Base-by-base conservation (phyloP, 2,113 vertebrate species). In the Dolichotis patagonum region DNA sequence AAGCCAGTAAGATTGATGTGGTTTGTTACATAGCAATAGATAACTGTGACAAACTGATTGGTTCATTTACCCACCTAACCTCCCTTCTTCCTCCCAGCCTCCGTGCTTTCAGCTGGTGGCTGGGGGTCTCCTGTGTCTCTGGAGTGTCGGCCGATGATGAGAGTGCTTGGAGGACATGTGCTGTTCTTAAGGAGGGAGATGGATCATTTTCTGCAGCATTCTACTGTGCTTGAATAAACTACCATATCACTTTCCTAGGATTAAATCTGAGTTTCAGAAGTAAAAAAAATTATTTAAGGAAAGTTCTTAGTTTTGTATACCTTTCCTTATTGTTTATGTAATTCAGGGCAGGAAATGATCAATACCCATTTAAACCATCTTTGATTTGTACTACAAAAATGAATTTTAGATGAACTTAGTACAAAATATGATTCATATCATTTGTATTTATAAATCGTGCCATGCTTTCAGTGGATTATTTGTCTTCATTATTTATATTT, bases 371-470 rank as follows among this genome's bases (percentile, higher is more conserved):
- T 80, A 94, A 93, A 49, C 43, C 5, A 41, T 90, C 71, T 88
- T 97, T 94, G 86, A 63, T 90, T 56, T 87, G 60, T 1, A 82
- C 26, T 52, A 63, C 60, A 58, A 88, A 95, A 91, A 49, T 91
- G 24, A 71, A 88, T 91, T 97, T 95, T 93, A 69, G 84, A 91
- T 97, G 49, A 96, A 86, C 58, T 67, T 54, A 87, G 82, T 95
- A 43, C 49, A 87, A 77, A 92, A 69, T 91, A 11, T 54, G 58
- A 94, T 92, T 75, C 89, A 49, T 96, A 85, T 46, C 43, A 32
- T 92, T 52, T 80, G 30, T 75, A 65, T 95, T 95, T 98, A 80
- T 97, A 92, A 92, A 46, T 94, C 69, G 3, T 62, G 4, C 77
- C 82, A 69, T 88, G 46, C 20, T 94, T 95, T 75, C 90, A 91